Percentiles rank a stretch among this genome's conserved stretches.
Evolutionary conservation across 2,797 vertebrate genomes (phyloP).

Genomic region (Naso thynnoides): DNA sequence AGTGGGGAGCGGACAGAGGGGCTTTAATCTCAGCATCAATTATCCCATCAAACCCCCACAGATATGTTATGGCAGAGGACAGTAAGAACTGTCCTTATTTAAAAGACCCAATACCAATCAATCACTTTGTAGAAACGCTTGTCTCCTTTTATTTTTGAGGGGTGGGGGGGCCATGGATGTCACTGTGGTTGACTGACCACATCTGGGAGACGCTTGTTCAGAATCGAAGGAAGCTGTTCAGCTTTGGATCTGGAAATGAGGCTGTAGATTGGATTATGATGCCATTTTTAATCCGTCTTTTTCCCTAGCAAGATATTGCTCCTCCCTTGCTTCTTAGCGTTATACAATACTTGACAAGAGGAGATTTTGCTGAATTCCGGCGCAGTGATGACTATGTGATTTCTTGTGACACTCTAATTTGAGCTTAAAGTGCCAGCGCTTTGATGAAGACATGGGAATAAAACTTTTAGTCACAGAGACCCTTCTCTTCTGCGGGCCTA

Average conservation of each 20-base stretch:
- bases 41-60: constrained; percentile 27
- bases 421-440: constrained; percentile 71
- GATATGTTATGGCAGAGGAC: constrained; percentile 26
- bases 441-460: constrained; percentile 76
- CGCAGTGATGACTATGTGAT: constrained; percentile 70
- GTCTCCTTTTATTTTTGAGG: not conserved
- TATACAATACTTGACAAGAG: constrained; percentile 81
- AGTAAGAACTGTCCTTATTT: constrained; percentile 10
- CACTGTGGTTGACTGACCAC: constrained; percentile 59
- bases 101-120: constrained; percentile 14
- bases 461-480: constrained; percentile 75
- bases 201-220: constrained; percentile 65
- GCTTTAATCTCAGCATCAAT: constrained; percentile 37
- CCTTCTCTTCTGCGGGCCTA: constrained; percentile 57
- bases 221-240: constrained; percentile 68
- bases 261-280: constrained; percentile 84
- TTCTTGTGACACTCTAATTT: constrained; percentile 81
- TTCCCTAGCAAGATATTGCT: constrained; percentile 78
- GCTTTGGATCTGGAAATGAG: constrained; percentile 80
- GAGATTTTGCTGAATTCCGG: constrained; percentile 76
- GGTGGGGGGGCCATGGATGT: constrained; percentile 11
- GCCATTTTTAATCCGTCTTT: constrained; percentile 83
- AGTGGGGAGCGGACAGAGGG: constrained; percentile 5
- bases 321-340: constrained; percentile 77
- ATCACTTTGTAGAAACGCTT: not conserved